These are phyloP conservation scores for Mycetomoellerius zeteki DNA, from an alignment of 1,140 invertebrate species.

Conservation along the genomic window DNA sequence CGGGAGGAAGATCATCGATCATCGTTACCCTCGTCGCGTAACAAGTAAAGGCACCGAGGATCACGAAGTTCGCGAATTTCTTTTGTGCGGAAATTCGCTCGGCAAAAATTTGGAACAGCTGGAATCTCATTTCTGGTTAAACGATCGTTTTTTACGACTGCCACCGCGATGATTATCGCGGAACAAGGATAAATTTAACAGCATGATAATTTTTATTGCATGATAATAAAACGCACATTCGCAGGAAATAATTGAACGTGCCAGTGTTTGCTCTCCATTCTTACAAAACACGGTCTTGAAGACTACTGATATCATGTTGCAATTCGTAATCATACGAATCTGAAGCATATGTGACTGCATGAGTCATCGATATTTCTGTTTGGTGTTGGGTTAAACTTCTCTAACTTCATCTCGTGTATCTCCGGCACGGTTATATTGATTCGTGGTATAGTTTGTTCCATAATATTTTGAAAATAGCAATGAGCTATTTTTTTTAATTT, in stretches of 20 bases:
- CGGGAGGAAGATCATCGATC: constrained; percentile 41
- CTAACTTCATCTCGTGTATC: constrained; percentile 5
- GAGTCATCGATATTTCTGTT: constrained; percentile 34
- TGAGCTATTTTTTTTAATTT: no score
- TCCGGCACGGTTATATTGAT: neutral
- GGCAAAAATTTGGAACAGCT: constrained; percentile 10
- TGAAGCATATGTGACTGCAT: neutral
- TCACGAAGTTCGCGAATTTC: constrained; percentile 17
- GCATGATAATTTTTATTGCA: constrained; percentile 7
- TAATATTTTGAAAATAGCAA: constrained; percentile 8
- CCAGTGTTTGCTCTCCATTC: neutral
- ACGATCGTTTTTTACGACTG: neutral
- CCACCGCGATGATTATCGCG: neutral
- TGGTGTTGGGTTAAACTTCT: neutral
- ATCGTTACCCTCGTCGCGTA: constrained; percentile 12
- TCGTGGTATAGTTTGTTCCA: neutral
- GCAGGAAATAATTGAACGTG: neutral
- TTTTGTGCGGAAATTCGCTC: neutral
- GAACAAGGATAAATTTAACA: neutral
- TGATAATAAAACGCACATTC: neutral
- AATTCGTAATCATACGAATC: constrained; percentile 11
- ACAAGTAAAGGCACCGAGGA: constrained; percentile 33
- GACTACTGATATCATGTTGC: neutral
- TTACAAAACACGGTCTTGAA: neutral
- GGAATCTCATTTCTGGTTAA: neutral